Base-by-base conservation (phyloP, 2,797 vertebrate species). In the Sciaenops ocellatus region DNA sequence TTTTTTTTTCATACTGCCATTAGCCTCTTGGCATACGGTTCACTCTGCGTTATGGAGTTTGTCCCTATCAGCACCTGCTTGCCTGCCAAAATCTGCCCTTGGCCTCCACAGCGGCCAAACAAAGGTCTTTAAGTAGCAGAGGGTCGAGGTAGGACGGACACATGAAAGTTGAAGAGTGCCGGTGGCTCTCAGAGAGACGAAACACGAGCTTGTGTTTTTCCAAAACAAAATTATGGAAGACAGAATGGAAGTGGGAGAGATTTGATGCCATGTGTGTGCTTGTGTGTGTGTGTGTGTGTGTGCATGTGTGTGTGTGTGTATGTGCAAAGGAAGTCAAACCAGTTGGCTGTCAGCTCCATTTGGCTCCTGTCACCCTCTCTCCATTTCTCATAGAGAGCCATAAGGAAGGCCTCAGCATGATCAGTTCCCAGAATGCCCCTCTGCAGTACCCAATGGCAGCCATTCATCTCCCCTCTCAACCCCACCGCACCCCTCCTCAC, bases 201-300 rank as follows among this genome's bases (percentile, higher is more conserved):
- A 94, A 95, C 88, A 61, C 13, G 83, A 94, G 87, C 78, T 82
- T 0, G 10, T 92, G 85, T 92, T 93, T 91, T 93, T 92, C 75
- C 84, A 90, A 94, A 94, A 93, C 92, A 94, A 93, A 93, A 94
- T 92, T 90, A 93, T 86, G 78, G 69, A 87, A 22, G 71, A 78
- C 59, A 42, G 17, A 64, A 73, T 80, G 71, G 66, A 80, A 68
- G 76, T 74, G 69, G 60, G 73, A 71, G 70, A 69, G 77, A 80
- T 85, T 84, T 68, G 79, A 81, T 66, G 77, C 3, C 38, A 56
- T 56, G 69, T 54, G 67, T 74, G 67, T 48, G 63, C n/a, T n/a
- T 71, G 64, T 54, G 78, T 62, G 79, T 61, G 76, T 72, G 78
- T 82, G 72, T 69, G 52, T 68, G 74, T 65, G 73, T 56, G 74